Conservation (phyloP, 1,140 invertebrate genomes). For the Subanguina moxae region DNA sequence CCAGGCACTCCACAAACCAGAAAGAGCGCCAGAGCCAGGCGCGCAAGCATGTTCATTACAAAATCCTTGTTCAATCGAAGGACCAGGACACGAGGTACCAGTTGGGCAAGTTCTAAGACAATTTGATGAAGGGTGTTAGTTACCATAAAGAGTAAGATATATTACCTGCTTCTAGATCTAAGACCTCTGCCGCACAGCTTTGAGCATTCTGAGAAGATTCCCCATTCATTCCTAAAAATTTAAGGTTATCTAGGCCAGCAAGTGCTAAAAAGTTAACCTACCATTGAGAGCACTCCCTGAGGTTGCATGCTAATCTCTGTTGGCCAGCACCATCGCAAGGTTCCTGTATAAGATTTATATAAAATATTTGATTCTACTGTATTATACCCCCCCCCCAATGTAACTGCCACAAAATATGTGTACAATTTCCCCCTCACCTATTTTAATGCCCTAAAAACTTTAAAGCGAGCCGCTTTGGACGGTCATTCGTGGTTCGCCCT, state of each 20-base stretch:
- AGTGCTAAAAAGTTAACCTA: too few species aligned
- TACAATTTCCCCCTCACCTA: too few species aligned
- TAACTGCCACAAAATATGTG: too few species aligned
- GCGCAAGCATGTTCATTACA: constrained; percentile 57
- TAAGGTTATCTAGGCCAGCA: too few species aligned
- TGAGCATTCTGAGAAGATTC: constrained; percentile 14
- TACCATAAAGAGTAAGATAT: constrained; percentile 26
- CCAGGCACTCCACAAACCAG: constrained; percentile 29
- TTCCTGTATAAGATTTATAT: constrained; percentile 32
- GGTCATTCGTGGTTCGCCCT: too few species aligned
- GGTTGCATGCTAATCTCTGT: constrained; percentile 56
- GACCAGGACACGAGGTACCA: constrained; percentile 33
- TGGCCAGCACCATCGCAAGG: constrained; percentile 55
- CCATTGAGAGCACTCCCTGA: constrained; percentile 43
- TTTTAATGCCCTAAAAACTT: too few species aligned
- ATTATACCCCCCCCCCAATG: too few species aligned
- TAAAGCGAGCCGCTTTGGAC: too few species aligned
- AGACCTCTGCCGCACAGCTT: constrained; percentile 65
- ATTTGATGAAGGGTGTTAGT: constrained; percentile 4
- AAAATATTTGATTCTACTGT: too few species aligned
- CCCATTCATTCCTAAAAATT: constrained; percentile 38
- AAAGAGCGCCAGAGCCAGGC: background rate
- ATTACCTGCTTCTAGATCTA: constrained; percentile 57
- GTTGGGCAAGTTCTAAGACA: constrained; percentile 26
- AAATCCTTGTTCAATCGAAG: constrained; percentile 49